Conservation (phyloP, 2,113 vertebrate genomes). For the Rhynchomys soricoides region DNA sequence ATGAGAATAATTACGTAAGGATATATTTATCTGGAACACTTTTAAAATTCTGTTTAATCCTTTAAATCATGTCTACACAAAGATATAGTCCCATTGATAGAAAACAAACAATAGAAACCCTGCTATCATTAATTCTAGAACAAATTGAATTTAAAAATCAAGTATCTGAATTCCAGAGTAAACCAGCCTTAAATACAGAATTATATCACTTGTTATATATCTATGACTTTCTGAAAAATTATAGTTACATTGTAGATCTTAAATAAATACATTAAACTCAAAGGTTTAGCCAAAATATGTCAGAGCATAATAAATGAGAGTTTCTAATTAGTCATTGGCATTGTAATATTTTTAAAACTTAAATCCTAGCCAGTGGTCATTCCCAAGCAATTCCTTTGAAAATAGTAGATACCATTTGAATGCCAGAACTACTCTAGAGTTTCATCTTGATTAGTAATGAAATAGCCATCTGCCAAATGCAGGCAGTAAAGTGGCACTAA, state of each 20-base stretch:
- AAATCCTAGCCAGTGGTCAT: constrained; percentile 1
- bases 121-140: not conserved
- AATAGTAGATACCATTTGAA: constrained; percentile 7
- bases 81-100: constrained; percentile 9
- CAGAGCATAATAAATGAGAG: not conserved
- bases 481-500: constrained; percentile 61
- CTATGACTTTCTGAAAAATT: constrained; percentile 37
- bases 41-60: constrained; percentile 25
- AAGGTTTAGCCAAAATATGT: constrained; percentile 22
- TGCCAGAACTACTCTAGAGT: constrained; percentile 16
- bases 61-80: not conserved
- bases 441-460: constrained; percentile 45
- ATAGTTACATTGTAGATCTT: not conserved
- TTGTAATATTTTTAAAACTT: constrained; percentile 44
- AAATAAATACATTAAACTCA: constrained; percentile 56
- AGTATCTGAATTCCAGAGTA: constrained; percentile 47
- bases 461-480: constrained; percentile 62
- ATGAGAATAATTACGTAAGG: not conserved
- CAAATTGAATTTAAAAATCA: constrained; percentile 56
- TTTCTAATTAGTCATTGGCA: constrained; percentile 43
- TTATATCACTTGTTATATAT: constrained; percentile 44
- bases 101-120: constrained; percentile 56
- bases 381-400: not conserved
- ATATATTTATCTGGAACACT: not conserved
- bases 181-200: constrained; percentile 14